Percentiles rank a stretch among this genome's conserved stretches.
These are phyloP conservation scores for Syngnathus floridae DNA, from an alignment of 2,113 vertebrate species.

Conservation along the genomic window DNA sequence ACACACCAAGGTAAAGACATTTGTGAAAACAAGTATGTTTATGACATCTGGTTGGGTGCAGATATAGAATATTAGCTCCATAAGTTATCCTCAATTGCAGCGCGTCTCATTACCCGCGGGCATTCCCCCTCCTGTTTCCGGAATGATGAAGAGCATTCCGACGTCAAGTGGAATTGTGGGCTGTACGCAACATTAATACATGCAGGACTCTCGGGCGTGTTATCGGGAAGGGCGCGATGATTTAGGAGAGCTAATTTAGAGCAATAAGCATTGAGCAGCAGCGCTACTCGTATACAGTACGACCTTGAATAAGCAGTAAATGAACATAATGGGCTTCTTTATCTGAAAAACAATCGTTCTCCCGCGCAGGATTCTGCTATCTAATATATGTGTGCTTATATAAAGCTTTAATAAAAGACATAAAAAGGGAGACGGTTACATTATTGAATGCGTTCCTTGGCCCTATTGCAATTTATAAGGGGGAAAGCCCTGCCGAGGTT, in stretches of 20 bases:
- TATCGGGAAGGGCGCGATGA: conserved; percentile 60
- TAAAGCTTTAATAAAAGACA: conserved; percentile 62
- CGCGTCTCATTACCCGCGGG: conserved; percentile 66
- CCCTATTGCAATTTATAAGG: conserved; percentile 47
- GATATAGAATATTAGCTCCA: conserved; percentile 74
- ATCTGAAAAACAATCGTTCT: conserved; percentile 65
- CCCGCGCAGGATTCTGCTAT: conserved; percentile 27
- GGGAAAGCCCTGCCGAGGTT: conserved; percentile 31
- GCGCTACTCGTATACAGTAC: conserved; percentile 45
- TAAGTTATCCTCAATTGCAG: conserved; percentile 74
- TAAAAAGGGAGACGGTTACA: conserved; percentile 59
- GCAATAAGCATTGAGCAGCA: conserved; percentile 72
- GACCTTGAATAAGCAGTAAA: conserved; percentile 73
- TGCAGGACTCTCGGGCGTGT: conserved; percentile 67
- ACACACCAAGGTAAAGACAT: conserved; percentile 25
- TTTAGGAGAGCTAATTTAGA: conserved; percentile 78
- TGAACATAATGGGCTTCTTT: conserved; percentile 65
- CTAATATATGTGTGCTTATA: conserved; percentile 57
- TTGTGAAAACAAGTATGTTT: conserved; percentile 64
- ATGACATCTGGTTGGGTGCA: conserved; percentile 58
- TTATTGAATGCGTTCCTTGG: conserved; percentile 50
- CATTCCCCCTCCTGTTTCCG: conserved; percentile 61
- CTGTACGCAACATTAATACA: conserved; percentile 65
- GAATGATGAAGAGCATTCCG: conserved; percentile 62
- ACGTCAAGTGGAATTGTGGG: conserved; percentile 56